Evolutionary conservation across 2,113 vertebrate species (phyloP), one percentile per base, ranked within the genome.

Genomic region (Silurus meridionalis): DNA sequence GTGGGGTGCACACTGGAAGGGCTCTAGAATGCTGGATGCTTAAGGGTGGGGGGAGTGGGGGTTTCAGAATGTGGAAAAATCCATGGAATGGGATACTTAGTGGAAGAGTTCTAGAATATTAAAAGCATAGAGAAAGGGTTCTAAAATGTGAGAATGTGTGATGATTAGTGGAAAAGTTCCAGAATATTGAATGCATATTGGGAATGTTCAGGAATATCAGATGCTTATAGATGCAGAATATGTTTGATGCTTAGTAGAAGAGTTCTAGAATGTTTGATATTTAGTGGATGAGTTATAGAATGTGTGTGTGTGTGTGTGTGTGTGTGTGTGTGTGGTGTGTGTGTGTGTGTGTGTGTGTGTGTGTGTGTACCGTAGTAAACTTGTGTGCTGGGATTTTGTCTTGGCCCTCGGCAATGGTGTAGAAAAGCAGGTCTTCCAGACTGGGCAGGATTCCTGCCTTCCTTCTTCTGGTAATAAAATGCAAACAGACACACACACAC

Each of bases 351-450:
- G 75, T 8, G 63, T 23, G 11, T 4, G 69, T 72, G 82, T 4
- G 61, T 71, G 64, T 14, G 37, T 96, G 97, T 96, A 99, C 96
- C 91, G 96, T 97, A 90, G 96, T 97, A 90, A 90, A 90, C 67
- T 90, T 90, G 84, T 90, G 89, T 15, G 87, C 97, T 1, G 98
- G 98, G 94, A 99, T 99, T 93, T 97, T 99, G 89, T 99, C 98
- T 93, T 99, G 97, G 86, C 98, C 98, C 94, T 98, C 98, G 57
- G 98, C 98, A 90, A 99, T 99, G 87, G 98, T 99, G 93, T 99
- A 99, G 93, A 99, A 99, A 83, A 99, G 96, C 53, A 99, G 95
- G 93, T 99, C 98, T 93, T 99, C 98, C 94, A 99, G 95, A 83
- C 97, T 99, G 90, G 98, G 98, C 89, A 99, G 94, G 84, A 99